Evolutionary conservation across 2,888 invertebrate species (phyloP), one percentile per base, ranked within the genome.

Genomic region (Nycteola revayana): DNA sequence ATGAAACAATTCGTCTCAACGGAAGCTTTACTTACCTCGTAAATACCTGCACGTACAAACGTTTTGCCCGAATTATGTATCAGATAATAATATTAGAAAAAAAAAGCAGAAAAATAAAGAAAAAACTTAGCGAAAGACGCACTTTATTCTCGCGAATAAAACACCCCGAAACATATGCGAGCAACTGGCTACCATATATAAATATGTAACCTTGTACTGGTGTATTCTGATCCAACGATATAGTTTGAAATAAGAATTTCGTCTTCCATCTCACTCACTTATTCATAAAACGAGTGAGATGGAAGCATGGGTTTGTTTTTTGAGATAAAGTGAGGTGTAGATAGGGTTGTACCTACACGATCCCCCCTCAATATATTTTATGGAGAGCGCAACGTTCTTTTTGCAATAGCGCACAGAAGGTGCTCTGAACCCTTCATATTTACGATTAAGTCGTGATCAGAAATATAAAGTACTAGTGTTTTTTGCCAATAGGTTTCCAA

Each of bases 391-490:
- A 72, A 61, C 77, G 74, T 78, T 87, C 82, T 86, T 86, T 85
- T 85, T 84, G 87, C 87, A 86, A 87, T 87, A 86, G 84, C 75
- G 62, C 66, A 72, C 87, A 87, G 83, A 84, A 85, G 87, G 87
- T 83, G 83, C 82, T 80, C 69, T 66, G 75, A 75, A 81, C 86
- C 87, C 83, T 84, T 87, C 85, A 86, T 87, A 87, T 87, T 87
- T 87, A 87, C 87, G 87, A 86, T 86, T 82, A 84, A 85, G 77
- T 75, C 87, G 87, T 87, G 87, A 87, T 85, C 84, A 75, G 87
- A 86, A 87, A 86, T 74, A 79, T 83, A 84, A 85, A 80, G 73
- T 75, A 78, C 65, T 67, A 66, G 67, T 67, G 69, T 83, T 84
- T 83, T 82, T 81, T 79, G 75, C 69, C 81, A 77, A 81, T 82